Conservation (phyloP, 2,797 vertebrate genomes). For the Morus bassanus region DNA sequence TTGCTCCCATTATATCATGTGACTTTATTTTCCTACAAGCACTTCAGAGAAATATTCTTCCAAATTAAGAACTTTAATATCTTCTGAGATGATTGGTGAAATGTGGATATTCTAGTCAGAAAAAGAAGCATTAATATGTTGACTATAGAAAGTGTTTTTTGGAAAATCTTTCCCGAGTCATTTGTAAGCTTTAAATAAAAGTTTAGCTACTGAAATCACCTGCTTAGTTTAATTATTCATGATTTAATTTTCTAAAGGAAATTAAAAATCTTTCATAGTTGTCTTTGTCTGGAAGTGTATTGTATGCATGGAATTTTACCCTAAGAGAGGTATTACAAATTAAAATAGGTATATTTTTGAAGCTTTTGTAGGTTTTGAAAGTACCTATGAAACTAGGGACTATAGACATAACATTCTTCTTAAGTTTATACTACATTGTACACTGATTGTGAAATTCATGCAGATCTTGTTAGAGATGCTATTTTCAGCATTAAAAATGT, state of each 20-base stretch:
- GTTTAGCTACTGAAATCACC: background rate
- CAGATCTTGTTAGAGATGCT: background rate
- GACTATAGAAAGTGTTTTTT: background rate
- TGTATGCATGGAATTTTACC: background rate
- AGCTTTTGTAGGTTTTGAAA: background rate
- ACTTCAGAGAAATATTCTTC: constrained; percentile 6
- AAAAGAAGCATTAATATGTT: background rate
- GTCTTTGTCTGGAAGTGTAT: background rate
- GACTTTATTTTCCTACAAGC: constrained; percentile 31
- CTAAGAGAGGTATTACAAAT: background rate
- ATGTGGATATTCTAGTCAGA: background rate
- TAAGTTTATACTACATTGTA: background rate
- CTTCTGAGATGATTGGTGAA: background rate
- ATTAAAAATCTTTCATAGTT: background rate
- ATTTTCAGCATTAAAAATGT: background rate
- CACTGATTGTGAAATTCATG: background rate
- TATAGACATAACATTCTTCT: background rate
- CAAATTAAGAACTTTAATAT: background rate
- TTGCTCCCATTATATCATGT: background rate
- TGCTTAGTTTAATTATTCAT: background rate
- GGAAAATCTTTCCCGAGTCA: background rate
- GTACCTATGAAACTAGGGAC: background rate
- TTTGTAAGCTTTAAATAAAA: background rate
- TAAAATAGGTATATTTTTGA: background rate
- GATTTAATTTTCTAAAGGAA: background rate